Percentiles rank a stretch among this genome's conserved stretches.
These are phyloP conservation scores for Melanostoma scalare DNA, from an alignment of 2,888 invertebrate genomes.

Conservation along the genomic window DNA sequence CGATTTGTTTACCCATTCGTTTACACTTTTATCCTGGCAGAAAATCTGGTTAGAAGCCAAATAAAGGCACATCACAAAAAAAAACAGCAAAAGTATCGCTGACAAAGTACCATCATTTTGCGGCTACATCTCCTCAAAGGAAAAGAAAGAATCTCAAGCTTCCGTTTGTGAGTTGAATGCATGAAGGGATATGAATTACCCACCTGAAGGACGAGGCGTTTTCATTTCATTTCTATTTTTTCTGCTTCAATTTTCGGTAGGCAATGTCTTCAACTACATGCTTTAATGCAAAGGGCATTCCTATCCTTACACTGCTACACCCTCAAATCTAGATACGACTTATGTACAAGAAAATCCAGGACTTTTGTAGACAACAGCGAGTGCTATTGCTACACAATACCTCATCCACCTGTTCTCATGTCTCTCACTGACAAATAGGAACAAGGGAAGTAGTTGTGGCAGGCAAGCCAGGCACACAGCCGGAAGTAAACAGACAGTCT, in stretches of 20 bases:
- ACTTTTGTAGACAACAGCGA: neutral
- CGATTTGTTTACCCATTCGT: slow-evolving; percentile 59
- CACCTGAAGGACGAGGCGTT: neutral
- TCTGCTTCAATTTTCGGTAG: slow-evolving; percentile 9
- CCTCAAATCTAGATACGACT: slow-evolving; percentile 13
- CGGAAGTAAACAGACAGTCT: slow-evolving; percentile 31
- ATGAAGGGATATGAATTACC: slow-evolving; percentile 6
- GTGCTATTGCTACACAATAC: slow-evolving; percentile 4
- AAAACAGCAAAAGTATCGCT: slow-evolving; percentile 7
- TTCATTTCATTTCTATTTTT: neutral
- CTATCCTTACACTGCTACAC: slow-evolving; percentile 1
- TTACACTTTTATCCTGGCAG: slow-evolving; percentile 25
- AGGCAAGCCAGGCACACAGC: neutral
- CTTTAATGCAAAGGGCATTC: slow-evolving; percentile 7
- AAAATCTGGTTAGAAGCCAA: slow-evolving; percentile 11
- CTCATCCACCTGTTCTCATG: slow-evolving; percentile 27
- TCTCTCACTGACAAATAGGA: neutral
- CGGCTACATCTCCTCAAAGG: neutral
- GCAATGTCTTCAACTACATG: slow-evolving; percentile 1
- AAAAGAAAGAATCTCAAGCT: slow-evolving; percentile 9
- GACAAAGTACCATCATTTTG: slow-evolving; percentile 37
- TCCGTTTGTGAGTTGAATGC: slow-evolving; percentile 11
- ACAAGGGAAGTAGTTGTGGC: neutral
- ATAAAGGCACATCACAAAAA: slow-evolving; percentile 3
- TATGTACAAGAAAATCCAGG: slow-evolving; percentile 1